These are phyloP conservation scores for Cuculus canorus DNA, from an alignment of 2,797 vertebrate species.

Conservation along the genomic window DNA sequence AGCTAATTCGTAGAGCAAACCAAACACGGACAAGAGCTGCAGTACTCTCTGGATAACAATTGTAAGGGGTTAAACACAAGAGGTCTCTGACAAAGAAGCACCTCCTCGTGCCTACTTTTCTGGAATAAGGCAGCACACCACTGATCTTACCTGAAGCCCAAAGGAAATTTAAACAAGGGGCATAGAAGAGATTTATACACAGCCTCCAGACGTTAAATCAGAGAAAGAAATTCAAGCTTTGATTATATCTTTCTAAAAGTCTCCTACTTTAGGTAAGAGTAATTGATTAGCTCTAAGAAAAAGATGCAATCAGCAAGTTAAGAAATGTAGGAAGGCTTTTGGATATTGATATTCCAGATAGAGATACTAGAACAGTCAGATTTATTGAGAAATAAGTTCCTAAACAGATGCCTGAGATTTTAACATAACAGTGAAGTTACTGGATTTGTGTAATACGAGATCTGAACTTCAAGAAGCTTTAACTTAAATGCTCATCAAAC, in stretches of 20 bases:
- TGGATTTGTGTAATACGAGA: not conserved
- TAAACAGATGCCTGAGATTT: not conserved
- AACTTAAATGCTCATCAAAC: not conserved
- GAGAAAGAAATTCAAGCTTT: not conserved
- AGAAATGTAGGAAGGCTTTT: not conserved
- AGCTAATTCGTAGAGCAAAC: not conserved
- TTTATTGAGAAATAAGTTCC: not conserved
- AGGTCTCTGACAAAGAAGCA: not conserved
- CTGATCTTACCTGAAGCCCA: not conserved
- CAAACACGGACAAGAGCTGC: not conserved
- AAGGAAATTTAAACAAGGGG: not conserved
- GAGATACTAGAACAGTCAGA: not conserved
- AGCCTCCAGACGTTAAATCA: not conserved
- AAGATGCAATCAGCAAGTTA: conserved; percentile 23
- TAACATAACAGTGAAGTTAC: not conserved
- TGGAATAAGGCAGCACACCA: not conserved
- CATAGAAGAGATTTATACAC: not conserved
- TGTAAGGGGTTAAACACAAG: not conserved
- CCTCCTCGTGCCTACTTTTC: not conserved
- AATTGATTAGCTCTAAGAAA: conserved; percentile 44
- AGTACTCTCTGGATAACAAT: not conserved
- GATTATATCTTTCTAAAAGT: conserved; percentile 19
- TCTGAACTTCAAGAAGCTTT: not conserved
- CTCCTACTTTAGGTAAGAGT: not conserved
- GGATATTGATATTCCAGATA: conserved; percentile 37